Base-by-base conservation (phyloP, 2,113 vertebrate species). In the Anthoscopus minutus region DNA sequence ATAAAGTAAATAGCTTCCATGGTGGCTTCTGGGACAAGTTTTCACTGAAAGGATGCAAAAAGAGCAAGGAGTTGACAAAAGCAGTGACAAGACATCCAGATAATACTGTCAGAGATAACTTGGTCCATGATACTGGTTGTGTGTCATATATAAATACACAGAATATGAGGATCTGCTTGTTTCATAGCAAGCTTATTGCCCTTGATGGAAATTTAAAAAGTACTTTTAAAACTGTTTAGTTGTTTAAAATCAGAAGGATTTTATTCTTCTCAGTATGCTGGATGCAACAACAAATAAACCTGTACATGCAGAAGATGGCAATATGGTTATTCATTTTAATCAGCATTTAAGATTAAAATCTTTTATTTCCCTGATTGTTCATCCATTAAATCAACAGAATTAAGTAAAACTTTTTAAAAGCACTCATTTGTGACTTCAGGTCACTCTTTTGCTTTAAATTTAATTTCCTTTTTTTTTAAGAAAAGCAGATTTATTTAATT, bases 1-100 rank as follows among this genome's bases (percentile, higher is more conserved):
- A 88, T 76, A 94, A 94, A 76, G 91, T 83, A 96, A 96, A 74
- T 66, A 56, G 15, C 30, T 83, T 86, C 53, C 2, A 3, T 31
- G 31, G n/a, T 40, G 25, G 33, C 25, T 81, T 71, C 57, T 86
- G 40, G 81, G 83, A 95, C 77, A 96, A 93, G 69, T 82, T 94
- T 96, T 96, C 83, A 70, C 70, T 45, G 69, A 87, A 94, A 96
- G 65, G 72, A 67, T 73, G 17, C 18, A 67, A 71, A 89, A 40
- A 71, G 10, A 44, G 13, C 22, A 38, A 85, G 71, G 3, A 25
- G 30, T 38, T 91, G 37, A 88, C 73, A 86, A 73, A 6, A 72
- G 50, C 11, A 58, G n/a, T 28, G 14, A 51, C 9, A 58, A 94
- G 66, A 88, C 60, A 92, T 67, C 47, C 66, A 95, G 67, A 81